Base-by-base conservation (phyloP, 2,797 vertebrate genomes). In the Babyrousa celebensis region DNA sequence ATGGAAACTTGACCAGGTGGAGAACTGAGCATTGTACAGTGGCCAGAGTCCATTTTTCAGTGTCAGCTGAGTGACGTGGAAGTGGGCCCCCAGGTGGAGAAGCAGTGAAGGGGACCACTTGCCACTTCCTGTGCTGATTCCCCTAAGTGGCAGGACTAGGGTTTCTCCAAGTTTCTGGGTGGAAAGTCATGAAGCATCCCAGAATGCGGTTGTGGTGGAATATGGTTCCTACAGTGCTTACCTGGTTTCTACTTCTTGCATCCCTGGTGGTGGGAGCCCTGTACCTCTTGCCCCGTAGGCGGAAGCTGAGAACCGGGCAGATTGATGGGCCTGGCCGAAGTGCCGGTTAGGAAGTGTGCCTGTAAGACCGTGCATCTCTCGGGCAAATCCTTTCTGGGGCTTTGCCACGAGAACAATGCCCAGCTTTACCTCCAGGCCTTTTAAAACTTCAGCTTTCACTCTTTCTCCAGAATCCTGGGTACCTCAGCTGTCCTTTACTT, bases 41-140 rank as follows among this genome's bases (percentile, higher is more conserved):
- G 23, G 6, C n/a, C 40, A 1, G 43, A 89, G 4, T 90, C 40
- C 8, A 4, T 52, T 84, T n/a, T 67, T 71, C 58, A 74, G 88
- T 70, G n/a, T 89, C 60, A 79, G 9, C 14, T 75, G 52, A 95
- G 27, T 27, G 67, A 79, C 58, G 48, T 65, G 79, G 65, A 91
- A 65, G 20, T 52, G 43, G 40, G 56, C 23, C 77, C 0, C 15
- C 6, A 36, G 23, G 1, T n/a, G n/a, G n/a, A 48, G 63, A 23
- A 85, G 60, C 43, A 79, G n/a, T 6, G 58, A 95, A 90, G 16
- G 3, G 20, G 40, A 54, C 6, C 23, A 43, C 54, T 43, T 75
- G n/a, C 43, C 16, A 20, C 29, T 94, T 89, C 32, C 12, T 18
- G 0, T 17, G 25, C 43, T 58, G 75, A n/a, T 67, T 91, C 14